Percentiles rank a stretch among this genome's conserved stretches.
Conservation (phyloP, 2,888 invertebrate genomes). For the Fragum fragum region DNA sequence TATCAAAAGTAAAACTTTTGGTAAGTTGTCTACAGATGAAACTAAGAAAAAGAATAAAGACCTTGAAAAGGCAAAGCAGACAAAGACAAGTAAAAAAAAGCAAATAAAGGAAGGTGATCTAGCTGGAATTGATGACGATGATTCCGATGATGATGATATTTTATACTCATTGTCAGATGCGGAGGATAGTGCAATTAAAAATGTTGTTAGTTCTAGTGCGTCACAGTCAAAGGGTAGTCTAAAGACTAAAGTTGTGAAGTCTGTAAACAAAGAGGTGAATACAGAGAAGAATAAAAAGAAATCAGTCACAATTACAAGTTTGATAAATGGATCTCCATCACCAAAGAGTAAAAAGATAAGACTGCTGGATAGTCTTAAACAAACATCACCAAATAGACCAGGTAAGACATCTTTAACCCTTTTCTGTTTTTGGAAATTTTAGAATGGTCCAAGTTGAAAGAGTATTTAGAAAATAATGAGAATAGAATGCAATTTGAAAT, state of each 20-base stretch:
- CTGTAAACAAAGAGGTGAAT: constrained; percentile 17
- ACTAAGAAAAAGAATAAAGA: not conserved
- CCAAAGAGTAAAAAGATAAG: constrained; percentile 65
- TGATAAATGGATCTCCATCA: constrained; percentile 14
- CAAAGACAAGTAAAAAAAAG: not conserved
- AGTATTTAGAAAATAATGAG: too few relatives aligned
- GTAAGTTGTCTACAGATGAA: not conserved
- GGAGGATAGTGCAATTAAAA: not conserved
- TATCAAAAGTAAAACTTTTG: not conserved
- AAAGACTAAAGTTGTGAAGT: constrained; percentile 4
- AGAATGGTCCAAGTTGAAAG: too few relatives aligned
- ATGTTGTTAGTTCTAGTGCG: not conserved
- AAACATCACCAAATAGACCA: constrained; percentile 35
- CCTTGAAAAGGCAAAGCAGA: not conserved
- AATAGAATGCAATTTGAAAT: too few relatives aligned
- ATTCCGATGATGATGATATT: constrained; percentile 72
- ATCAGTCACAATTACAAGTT: constrained; percentile 29
- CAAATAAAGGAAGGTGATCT: not conserved
- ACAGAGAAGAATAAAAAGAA: constrained; percentile 39
- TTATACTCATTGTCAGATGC: constrained; percentile 71
- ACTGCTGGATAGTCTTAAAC: constrained; percentile 64
- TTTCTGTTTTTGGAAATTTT: too few relatives aligned
- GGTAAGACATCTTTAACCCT: too few relatives aligned
- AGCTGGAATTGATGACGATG: not conserved
- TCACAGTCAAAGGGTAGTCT: not conserved